These are phyloP conservation scores for Saguinus midas DNA, from an alignment of 2,113 vertebrate genomes.

Conservation along the genomic window DNA sequence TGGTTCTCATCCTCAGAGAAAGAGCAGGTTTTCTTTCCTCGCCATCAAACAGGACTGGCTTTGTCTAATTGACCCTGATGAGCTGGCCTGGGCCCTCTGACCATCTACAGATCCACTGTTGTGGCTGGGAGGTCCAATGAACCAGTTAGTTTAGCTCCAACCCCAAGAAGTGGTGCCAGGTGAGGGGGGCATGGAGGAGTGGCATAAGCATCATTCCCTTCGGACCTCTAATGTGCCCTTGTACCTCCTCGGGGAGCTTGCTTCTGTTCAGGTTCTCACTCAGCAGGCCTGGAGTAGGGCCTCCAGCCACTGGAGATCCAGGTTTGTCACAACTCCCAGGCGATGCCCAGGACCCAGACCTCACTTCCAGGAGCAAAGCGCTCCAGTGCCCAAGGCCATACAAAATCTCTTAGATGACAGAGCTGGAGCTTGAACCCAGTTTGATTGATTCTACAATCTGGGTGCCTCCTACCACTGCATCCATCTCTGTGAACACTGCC, in stretches of 20 bases:
- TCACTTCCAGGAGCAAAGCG: not conserved
- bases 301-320: no score
- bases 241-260: no score
- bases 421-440: not conserved
- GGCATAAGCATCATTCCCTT: accelerated
- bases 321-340: not conserved
- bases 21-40: not conserved
- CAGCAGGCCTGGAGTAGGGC: not conserved
- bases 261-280: not conserved
- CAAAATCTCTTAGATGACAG: not conserved
- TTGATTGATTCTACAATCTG: not conserved
- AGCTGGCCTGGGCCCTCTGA: not conserved
- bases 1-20: not conserved
- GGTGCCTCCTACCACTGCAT: not conserved
- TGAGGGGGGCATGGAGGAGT: not conserved
- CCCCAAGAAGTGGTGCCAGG: not conserved
- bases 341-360: accelerated
- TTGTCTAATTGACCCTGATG: not conserved
- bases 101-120: not conserved
- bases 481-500: accelerated
- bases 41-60: no score
- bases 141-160: not conserved
- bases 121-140: not conserved
- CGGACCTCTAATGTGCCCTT: accelerated
- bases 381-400: not conserved